Conservation (phyloP, 2,797 vertebrate genomes). For the Propithecus deckenii region DNA sequence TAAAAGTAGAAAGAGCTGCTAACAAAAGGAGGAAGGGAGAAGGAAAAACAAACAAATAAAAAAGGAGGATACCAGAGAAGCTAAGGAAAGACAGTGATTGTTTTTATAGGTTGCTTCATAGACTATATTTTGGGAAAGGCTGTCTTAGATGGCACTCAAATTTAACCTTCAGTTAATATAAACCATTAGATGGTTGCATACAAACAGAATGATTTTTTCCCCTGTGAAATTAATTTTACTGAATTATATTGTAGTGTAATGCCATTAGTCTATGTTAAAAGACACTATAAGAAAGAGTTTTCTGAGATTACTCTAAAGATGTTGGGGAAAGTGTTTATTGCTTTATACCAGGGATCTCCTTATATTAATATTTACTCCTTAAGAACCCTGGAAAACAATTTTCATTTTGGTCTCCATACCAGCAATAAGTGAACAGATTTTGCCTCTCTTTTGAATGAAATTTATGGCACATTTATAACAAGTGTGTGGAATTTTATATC, state of each 20-base stretch:
- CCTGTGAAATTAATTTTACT: background rate
- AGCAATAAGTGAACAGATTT: background rate
- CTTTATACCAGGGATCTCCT: background rate
- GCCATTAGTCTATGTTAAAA: background rate
- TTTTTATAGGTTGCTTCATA: background rate
- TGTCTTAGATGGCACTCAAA: background rate
- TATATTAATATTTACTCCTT: background rate
- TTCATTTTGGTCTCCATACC: background rate
- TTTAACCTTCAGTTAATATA: background rate
- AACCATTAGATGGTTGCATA: background rate
- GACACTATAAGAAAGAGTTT: background rate
- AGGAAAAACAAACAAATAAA: background rate
- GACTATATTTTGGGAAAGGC: background rate
- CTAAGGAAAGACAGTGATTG: background rate
- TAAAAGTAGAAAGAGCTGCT: background rate
- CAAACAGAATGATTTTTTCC: background rate
- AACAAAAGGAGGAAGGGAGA: background rate
- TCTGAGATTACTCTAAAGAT: background rate
- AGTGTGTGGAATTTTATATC: background rate
- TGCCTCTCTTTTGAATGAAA: background rate
- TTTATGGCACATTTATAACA: background rate
- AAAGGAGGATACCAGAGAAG: background rate
- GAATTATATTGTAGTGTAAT: background rate
- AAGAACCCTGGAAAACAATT: background rate
- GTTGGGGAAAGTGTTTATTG: background rate